Percentiles rank a stretch among this genome's conserved stretches.
Conservation (phyloP, 1,140 invertebrate genomes). For the Magallana angulata region DNA sequence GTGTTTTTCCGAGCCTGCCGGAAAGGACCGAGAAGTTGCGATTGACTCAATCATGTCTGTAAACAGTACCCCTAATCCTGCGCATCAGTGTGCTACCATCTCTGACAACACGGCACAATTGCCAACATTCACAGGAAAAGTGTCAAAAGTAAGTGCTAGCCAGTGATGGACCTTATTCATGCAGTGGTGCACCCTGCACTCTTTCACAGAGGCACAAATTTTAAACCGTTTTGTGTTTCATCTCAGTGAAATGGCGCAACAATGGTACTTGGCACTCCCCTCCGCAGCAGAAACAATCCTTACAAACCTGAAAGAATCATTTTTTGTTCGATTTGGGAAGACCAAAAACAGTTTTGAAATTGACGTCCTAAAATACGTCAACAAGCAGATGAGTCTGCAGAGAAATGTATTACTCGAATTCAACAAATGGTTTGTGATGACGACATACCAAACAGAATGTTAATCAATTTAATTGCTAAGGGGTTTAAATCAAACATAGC, state of each 20-base stretch:
- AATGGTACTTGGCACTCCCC: background rate
- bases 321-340: background rate
- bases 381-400: constrained; percentile 1
- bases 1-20: no score
- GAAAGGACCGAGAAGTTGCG: no score
- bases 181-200: constrained; percentile 12
- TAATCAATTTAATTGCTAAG: background rate
- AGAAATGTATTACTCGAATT: background rate
- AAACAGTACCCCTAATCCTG: no score
- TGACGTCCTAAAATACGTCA: background rate
- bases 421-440: background rate
- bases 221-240: constrained; percentile 15
- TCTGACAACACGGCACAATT: constrained; percentile 43
- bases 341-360: background rate
- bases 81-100: no score
- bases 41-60: no score
- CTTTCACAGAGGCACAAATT: background rate
- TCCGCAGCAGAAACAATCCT: background rate
- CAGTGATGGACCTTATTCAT: constrained; percentile 26
- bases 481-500: background rate
- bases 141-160: constrained; percentile 2
- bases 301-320: background rate
- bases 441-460: background rate
- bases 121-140: constrained; percentile 32
- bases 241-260: background rate